Conservation (phyloP, 2,888 invertebrate genomes). For the Allygus modestus region DNA sequence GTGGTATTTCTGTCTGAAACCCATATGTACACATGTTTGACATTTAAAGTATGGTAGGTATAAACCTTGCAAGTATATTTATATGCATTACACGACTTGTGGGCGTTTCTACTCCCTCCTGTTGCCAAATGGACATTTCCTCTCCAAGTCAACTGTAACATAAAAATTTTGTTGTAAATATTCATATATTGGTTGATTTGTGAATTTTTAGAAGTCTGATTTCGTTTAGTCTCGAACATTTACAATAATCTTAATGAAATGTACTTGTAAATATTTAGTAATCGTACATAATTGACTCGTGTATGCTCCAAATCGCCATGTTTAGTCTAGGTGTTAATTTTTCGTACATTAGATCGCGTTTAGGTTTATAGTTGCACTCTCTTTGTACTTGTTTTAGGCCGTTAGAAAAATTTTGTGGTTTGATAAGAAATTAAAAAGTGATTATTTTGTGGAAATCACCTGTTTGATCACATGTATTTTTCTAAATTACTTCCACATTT, state of each 20-base stretch:
- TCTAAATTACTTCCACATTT: too few relatives aligned
- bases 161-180: conserved; percentile 9
- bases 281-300: conserved; percentile 6
- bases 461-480: background rate
- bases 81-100: too few relatives aligned
- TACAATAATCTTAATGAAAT: background rate
- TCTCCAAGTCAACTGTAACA: background rate
- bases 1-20: too few relatives aligned
- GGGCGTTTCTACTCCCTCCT: background rate
- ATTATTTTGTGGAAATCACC: background rate
- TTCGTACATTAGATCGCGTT: background rate
- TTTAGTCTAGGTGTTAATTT: conserved; percentile 9
- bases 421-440: background rate
- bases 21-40: too few relatives aligned
- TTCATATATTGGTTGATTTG: background rate
- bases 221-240: background rate
- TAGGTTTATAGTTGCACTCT: conserved; percentile 28
- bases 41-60: too few relatives aligned
- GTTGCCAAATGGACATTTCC: background rate
- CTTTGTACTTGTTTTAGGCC: conserved; percentile 25
- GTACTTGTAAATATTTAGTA: conserved; percentile 25
- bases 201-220: conserved; percentile 2
- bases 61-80: too few relatives aligned
- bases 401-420: background rate
- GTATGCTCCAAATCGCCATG: background rate